A percentile compares a stretch with the other conserved stretches of the same genome.
phyloP scores from a whole-genome alignment of 2,888 invertebrate species.

The Chymomyza amoena region DNA sequence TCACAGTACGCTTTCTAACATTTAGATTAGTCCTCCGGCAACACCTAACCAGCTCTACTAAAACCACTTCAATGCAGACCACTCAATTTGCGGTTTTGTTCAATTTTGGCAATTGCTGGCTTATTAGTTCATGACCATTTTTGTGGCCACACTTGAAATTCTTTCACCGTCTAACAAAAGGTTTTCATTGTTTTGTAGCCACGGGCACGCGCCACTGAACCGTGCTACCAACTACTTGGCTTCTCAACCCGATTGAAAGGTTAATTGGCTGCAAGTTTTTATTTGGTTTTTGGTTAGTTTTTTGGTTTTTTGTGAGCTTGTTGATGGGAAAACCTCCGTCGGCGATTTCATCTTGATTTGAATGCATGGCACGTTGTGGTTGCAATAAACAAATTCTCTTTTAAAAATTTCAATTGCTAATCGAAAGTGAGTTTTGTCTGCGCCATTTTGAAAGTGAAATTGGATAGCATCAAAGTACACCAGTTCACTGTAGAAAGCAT shows the following conservation, averaged over 20 bases:
- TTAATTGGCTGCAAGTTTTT: slow-evolving; percentile 30
- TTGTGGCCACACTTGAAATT: slow-evolving; percentile 32
- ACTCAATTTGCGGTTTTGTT: slow-evolving; percentile 7
- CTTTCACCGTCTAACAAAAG: slow-evolving; percentile 14
- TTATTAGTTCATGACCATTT: slow-evolving; percentile 22
- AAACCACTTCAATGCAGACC: background rate
- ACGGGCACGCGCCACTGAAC: background rate
- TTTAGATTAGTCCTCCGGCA: background rate
- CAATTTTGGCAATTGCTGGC: background rate
- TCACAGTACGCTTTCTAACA: background rate
- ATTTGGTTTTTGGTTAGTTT: slow-evolving; percentile 14
- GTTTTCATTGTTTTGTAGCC: background rate
- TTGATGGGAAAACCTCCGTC: background rate
- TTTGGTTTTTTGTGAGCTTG: background rate
- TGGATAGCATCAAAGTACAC: background rate
- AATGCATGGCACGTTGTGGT: slow-evolving; percentile 43
- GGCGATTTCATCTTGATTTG: slow-evolving; percentile 43
- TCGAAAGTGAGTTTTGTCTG: slow-evolving; percentile 21
- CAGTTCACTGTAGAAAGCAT: background rate
- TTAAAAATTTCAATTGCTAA: slow-evolving; percentile 14
- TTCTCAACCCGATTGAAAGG: slow-evolving; percentile 15
- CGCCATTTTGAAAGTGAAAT: background rate
- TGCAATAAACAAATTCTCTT: slow-evolving; percentile 12
- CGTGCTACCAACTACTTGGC: background rate
- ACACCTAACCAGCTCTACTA: background rate